Percentiles rank a stretch among this genome's conserved stretches.
Evolutionary conservation across 2,797 vertebrate species (phyloP).

Genomic region (Tenualosa thibaudeaui): DNA sequence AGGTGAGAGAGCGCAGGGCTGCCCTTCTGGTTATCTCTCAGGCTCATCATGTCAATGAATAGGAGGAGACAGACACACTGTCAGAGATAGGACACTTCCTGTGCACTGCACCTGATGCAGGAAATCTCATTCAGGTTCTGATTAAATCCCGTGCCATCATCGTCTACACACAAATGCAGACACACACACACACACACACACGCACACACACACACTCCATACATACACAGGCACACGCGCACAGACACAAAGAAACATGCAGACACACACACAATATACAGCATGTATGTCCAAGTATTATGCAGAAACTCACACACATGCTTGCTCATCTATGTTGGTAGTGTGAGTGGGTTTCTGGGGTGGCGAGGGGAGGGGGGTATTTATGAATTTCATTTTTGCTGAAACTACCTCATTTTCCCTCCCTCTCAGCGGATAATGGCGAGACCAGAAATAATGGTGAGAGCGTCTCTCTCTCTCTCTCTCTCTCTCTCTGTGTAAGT

Average conservation of each 20-base stretch:
- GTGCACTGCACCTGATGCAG: constrained; percentile 30
- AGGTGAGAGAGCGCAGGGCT: too few relatives aligned
- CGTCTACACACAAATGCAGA: background rate
- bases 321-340: background rate
- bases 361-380: background rate
- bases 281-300: background rate
- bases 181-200: background rate
- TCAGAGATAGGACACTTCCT: constrained; percentile 34
- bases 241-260: background rate
- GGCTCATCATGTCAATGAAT: constrained; percentile 12
- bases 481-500: background rate
- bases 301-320: background rate
- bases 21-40: too few relatives aligned
- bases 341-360: background rate
- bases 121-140: constrained; percentile 31
- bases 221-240: background rate
- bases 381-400: constrained; percentile 55
- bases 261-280: background rate
- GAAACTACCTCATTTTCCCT: constrained; percentile 49
- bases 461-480: too few relatives aligned
- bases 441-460: constrained; percentile 39
- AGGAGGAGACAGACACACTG: constrained; percentile 26
- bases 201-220: background rate
- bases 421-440: constrained; percentile 39
- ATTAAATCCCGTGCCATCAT: constrained; percentile 28